These are phyloP conservation scores for Syrrhaptes paradoxus DNA, from an alignment of 2,113 vertebrate species.

Conservation along the genomic window DNA sequence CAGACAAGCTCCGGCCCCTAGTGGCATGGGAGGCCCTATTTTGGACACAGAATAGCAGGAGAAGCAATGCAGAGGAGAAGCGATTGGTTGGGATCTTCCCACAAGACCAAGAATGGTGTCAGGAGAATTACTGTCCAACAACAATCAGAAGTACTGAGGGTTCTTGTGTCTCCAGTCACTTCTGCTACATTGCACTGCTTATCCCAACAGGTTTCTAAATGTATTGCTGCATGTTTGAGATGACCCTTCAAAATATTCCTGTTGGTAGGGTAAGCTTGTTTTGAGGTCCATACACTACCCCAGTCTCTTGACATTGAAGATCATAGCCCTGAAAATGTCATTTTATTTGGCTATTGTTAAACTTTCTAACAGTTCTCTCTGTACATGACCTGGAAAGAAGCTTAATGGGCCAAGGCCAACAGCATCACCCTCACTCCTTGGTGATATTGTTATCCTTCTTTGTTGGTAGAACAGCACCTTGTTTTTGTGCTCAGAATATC, in stretches of 20 bases:
- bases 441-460: background rate
- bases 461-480: background rate
- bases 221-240: background rate
- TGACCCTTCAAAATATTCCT: background rate
- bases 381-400: background rate
- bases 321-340: background rate
- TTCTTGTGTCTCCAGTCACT: background rate
- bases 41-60: background rate
- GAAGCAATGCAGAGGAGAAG: background rate
- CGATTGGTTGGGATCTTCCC: fast-evolving
- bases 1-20: background rate
- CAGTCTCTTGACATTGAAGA: background rate
- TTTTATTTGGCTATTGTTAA: background rate
- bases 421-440: background rate
- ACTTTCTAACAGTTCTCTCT: background rate
- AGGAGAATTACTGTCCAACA: background rate
- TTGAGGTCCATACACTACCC: background rate
- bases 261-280: background rate
- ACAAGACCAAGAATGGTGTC: background rate
- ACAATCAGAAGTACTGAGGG: background rate
- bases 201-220: background rate
- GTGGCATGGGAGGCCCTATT: background rate
- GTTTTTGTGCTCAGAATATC: background rate
- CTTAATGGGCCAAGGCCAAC: background rate
- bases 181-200: background rate